A percentile compares a stretch with the other conserved stretches of the same genome.
Conservation (phyloP, 1,140 invertebrate species). For the Pseudomyrmex concolor region DNA sequence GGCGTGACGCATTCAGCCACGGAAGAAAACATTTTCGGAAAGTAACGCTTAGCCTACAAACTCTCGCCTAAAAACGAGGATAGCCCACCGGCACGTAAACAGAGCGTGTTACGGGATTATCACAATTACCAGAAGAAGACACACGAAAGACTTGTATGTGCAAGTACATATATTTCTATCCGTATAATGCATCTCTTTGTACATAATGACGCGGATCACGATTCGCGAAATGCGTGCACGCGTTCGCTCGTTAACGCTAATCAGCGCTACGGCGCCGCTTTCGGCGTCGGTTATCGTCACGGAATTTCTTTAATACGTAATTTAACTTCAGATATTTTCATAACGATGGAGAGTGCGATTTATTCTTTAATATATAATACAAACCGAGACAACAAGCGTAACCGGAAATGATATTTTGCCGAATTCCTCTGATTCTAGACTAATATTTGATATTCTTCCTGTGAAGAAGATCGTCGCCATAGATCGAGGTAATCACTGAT, state of each 20-base stretch:
- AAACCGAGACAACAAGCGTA: too few relatives aligned
- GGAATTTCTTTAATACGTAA: not conserved
- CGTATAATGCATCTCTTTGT: not conserved
- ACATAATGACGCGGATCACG: not conserved
- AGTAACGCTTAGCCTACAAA: conserved; percentile 66
- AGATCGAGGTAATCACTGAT: not conserved
- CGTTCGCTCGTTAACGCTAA: not conserved
- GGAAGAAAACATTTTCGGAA: conserved; percentile 44
- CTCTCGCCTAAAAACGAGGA: conserved; percentile 31
- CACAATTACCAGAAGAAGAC: not conserved
- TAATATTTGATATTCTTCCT: not conserved
- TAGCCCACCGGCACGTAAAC: conserved; percentile 15
- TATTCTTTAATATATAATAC: not conserved
- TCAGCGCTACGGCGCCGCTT: not conserved
- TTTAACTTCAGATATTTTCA: not conserved
- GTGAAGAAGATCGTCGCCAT: not conserved
- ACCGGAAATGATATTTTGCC: too few relatives aligned
- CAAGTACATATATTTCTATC: not conserved
- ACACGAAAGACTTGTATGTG: not conserved
- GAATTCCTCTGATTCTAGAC: too few relatives aligned
- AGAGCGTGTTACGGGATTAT: conserved; percentile 9
- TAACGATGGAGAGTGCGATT: not conserved
- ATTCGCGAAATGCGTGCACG: not conserved
- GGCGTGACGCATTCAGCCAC: conserved; percentile 3
- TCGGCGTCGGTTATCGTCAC: not conserved